A percentile compares a stretch with the other conserved stretches of the same genome.
These are phyloP conservation scores for Oeneis ivallda DNA, from an alignment of 2,888 invertebrate species.

Conservation along the genomic window DNA sequence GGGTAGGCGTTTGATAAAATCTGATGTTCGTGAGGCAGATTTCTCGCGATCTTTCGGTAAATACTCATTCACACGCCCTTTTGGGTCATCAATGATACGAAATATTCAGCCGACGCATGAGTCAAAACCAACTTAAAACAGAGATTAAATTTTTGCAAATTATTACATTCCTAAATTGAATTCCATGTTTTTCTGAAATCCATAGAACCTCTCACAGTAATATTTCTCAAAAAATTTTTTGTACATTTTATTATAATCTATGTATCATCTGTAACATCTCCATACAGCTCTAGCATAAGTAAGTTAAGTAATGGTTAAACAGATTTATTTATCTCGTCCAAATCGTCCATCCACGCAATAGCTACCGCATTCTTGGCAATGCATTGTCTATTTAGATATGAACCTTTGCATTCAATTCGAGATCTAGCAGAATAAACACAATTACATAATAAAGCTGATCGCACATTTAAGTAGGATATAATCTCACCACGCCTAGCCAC, in stretches of 20 bases:
- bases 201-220: too few species aligned
- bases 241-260: not conserved
- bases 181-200: too few species aligned
- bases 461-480: not conserved
- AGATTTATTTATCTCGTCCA: constrained; percentile 21
- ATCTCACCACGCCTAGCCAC: not conserved
- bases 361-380: constrained; percentile 20
- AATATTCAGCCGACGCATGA: constrained; percentile 1
- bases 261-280: constrained; percentile 1
- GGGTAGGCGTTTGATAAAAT: constrained; percentile 61
- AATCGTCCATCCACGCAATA: constrained; percentile 16
- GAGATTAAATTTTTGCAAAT: too few species aligned
- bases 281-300: not conserved
- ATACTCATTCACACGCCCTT: constrained; percentile 34
- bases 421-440: constrained; percentile 35
- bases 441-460: constrained; percentile 26
- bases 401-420: constrained; percentile 25
- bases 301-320: constrained; percentile 10
- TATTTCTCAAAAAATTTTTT: too few species aligned
- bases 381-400: constrained; percentile 24
- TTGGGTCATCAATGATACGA: constrained; percentile 11
- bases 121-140: not conserved
- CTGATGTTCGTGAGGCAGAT: constrained; percentile 68
- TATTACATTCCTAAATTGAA: too few species aligned
- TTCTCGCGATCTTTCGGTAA: constrained; percentile 46